A percentile compares a stretch with the other conserved stretches of the same genome.
phyloP scores from a whole-genome alignment of 1,140 invertebrate genomes.

The Bradynema listronoti region DNA sequence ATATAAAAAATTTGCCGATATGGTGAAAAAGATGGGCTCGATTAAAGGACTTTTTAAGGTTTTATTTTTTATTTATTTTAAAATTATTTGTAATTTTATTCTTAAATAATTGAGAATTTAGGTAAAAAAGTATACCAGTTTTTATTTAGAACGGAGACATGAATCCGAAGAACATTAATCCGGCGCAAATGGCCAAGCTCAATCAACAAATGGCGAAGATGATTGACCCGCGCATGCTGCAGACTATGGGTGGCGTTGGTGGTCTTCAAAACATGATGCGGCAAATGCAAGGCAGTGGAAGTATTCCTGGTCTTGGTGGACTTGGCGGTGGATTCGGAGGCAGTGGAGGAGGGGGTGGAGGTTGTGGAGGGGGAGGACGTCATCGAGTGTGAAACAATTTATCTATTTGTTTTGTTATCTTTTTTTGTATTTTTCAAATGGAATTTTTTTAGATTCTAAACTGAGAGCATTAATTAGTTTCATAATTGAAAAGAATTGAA shows the following conservation, averaged over 20 bases:
- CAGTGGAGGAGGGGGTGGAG: constrained; percentile 20
- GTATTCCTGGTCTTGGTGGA: constrained; percentile 22
- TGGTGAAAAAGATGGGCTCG: constrained; percentile 99
- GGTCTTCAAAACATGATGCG: constrained; percentile 44
- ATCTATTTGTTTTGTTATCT: not conserved
- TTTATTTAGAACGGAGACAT: constrained; percentile 76
- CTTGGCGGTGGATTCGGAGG: constrained; percentile 24
- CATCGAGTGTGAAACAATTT: constrained; percentile 8
- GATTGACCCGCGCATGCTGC: constrained; percentile 96
- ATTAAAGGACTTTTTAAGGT: constrained; percentile 94
- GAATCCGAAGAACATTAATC: constrained; percentile 90
- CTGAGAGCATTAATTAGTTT: no score
- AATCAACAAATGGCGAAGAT: constrained; percentile 99
- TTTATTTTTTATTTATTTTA: constrained; percentile 10
- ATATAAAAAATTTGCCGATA: constrained; percentile 97
- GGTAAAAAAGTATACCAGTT: constrained; percentile 11
- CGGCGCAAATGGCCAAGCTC: constrained; percentile 92
- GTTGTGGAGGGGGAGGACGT: no score
- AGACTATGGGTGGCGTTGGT: constrained; percentile 76
- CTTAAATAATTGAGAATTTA: constrained; percentile 3
- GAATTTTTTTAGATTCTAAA: not conserved
- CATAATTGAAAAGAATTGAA: no score
- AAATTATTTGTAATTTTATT: not conserved
- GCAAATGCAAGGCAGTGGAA: constrained; percentile 36
- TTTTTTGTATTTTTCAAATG: not conserved